Conservation (phyloP, 2,797 vertebrate genomes). For the Pseudochaenichthys georgianus region DNA sequence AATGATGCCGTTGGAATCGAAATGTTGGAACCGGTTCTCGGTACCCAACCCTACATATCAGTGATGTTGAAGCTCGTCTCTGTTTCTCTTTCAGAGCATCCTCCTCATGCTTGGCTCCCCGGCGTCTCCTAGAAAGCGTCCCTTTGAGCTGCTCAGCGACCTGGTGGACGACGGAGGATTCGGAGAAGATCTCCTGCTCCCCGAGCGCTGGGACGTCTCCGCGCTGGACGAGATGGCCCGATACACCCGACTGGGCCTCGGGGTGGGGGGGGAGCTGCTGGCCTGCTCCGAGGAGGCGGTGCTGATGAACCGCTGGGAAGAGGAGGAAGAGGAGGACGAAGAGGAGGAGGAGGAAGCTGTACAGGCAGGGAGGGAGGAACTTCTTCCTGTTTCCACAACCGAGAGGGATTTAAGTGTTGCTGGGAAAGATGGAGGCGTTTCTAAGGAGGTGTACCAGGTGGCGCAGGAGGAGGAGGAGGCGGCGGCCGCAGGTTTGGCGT, state of each 20-base stretch:
- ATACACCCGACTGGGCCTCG: conserved; percentile 80
- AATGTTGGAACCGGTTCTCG: too few species aligned
- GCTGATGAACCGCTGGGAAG: conserved; percentile 79
- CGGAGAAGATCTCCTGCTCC: conserved; percentile 80
- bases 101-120: conserved; percentile 85
- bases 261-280: conserved; percentile 77
- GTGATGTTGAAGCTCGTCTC: too few species aligned
- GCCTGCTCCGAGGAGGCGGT: conserved; percentile 78
- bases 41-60: too few species aligned
- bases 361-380: conserved; percentile 35
- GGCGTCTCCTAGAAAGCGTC: conserved; percentile 80
- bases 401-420: conserved; percentile 43
- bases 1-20: too few species aligned
- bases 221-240: conserved; percentile 84
- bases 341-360: conserved; percentile 47
- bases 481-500: conserved; percentile 40
- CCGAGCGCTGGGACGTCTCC: conserved; percentile 84
- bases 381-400: conserved; percentile 37
- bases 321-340: conserved; percentile 61
- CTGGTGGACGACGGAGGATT: conserved; percentile 83
- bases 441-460: conserved; percentile 79
- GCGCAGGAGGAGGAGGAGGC: conserved; percentile 69
- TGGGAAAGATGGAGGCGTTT: conserved; percentile 44
- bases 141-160: conserved; percentile 85
- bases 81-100: conserved; percentile 63